phyloP scores from a whole-genome alignment of 2,888 invertebrate species.

The Galeopsomyia nigrocyanea region DNA sequence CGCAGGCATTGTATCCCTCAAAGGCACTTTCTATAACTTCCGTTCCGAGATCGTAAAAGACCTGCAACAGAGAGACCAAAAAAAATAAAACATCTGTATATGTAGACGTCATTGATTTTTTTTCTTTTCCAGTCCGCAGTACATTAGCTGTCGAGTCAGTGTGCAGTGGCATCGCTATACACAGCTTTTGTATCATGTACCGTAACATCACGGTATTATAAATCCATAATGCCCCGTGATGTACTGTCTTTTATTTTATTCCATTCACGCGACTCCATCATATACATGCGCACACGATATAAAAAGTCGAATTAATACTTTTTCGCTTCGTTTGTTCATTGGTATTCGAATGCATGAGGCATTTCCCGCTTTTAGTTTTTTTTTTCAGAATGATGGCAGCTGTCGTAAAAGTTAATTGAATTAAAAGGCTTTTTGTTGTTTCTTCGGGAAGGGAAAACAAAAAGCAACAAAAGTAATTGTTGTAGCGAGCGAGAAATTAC shows the following conservation, averaged over 20 bases:
- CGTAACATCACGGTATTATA: conserved; percentile 14
- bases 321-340: conserved; percentile 3
- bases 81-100: conserved; percentile 22
- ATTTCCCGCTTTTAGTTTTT: conserved; percentile 1
- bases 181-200: background rate
- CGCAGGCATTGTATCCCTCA: conserved; percentile 90
- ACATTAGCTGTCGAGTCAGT: conserved; percentile 12
- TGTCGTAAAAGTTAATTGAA: background rate
- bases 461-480: background rate
- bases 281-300: conserved; percentile 1
- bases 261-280: background rate
- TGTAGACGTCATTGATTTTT: background rate
- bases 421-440: background rate
- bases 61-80: conserved; percentile 63
- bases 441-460: conserved; percentile 5
- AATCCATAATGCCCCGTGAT: conserved; percentile 6
- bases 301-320: conserved; percentile 23
- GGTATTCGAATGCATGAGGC: background rate
- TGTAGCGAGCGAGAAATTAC: background rate
- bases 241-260: conserved; percentile 8
- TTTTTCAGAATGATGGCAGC: too few relatives aligned
- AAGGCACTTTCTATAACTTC: conserved; percentile 87
- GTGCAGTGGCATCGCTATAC: background rate
- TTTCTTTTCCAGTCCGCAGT: conserved; percentile 19
- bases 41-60: conserved; percentile 81